A percentile compares a stretch with the other conserved stretches of the same genome.
These are phyloP conservation scores for Bombus cullumanus DNA, from an alignment of 1,140 invertebrate genomes.

Conservation along the genomic window DNA sequence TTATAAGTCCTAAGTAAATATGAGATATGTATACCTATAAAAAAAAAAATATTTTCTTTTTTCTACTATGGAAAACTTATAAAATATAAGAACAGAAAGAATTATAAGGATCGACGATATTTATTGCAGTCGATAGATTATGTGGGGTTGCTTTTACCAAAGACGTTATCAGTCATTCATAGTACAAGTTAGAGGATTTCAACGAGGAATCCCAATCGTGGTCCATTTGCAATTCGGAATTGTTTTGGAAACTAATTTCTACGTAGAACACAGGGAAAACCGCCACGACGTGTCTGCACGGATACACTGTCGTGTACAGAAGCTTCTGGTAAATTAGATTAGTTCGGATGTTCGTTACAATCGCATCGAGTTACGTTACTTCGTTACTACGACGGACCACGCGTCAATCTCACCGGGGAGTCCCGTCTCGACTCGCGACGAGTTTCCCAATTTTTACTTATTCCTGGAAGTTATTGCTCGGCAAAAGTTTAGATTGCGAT, in stretches of 20 bases:
- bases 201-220: neutral
- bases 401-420: conserved; percentile 48
- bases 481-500: conserved; percentile 56
- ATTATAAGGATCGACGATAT: neutral
- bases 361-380: conserved; percentile 30
- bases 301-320: conserved; percentile 63
- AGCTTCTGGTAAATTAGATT: conserved; percentile 63
- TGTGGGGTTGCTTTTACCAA: neutral
- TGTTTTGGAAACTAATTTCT: conserved; percentile 68
- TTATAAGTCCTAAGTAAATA: too few species aligned
- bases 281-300: conserved; percentile 13
- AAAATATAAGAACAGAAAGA: neutral
- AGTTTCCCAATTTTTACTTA: conserved; percentile 64
- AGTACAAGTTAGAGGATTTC: neutral
- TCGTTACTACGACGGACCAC: conserved; percentile 54
- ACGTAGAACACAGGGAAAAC: conserved; percentile 40
- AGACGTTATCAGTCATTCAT: neutral
- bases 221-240: conserved; percentile 57
- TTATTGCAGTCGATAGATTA: neutral
- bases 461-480: conserved; percentile 42
- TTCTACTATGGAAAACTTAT: neutral
- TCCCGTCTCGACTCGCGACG: conserved; percentile 33
- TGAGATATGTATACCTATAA: neutral
- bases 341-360: conserved; percentile 68
- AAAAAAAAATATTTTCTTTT: neutral